Conservation (phyloP, 2,888 invertebrate species). For the Xylota segnis region DNA sequence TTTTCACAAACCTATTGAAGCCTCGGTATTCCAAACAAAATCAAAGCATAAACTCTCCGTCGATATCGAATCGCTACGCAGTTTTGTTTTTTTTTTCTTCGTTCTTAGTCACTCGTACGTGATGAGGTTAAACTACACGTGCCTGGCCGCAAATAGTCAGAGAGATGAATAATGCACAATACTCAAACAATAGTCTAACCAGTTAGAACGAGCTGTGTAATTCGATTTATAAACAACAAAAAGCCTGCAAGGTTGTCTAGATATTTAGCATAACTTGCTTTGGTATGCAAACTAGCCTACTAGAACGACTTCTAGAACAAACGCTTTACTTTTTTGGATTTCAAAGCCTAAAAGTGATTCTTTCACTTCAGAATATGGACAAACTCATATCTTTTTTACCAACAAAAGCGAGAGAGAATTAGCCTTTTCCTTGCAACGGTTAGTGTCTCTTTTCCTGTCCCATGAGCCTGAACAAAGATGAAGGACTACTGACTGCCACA, state of each 20-base stretch:
- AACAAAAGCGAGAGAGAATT: no score
- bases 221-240: background rate
- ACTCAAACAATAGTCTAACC: background rate
- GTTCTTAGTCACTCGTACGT: background rate
- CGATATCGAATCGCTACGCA: no score
- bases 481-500: background rate
- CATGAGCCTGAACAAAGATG: background rate
- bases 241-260: background rate
- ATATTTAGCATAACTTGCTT: background rate
- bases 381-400: no score
- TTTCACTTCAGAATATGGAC: no score
- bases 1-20: no score
- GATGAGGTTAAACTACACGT: background rate
- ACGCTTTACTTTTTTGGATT: no score
- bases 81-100: no score
- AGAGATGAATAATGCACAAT: background rate
- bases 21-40: no score
- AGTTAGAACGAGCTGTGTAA: background rate
- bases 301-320: no score
- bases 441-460: background rate
- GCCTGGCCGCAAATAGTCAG: background rate
- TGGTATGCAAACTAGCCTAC: background rate
- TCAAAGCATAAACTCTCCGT: no score
- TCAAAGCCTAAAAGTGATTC: no score
- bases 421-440: background rate